Evolutionary conservation across 2,797 vertebrate species (phyloP).

Genomic region (Intellagama lesueurii): DNA sequence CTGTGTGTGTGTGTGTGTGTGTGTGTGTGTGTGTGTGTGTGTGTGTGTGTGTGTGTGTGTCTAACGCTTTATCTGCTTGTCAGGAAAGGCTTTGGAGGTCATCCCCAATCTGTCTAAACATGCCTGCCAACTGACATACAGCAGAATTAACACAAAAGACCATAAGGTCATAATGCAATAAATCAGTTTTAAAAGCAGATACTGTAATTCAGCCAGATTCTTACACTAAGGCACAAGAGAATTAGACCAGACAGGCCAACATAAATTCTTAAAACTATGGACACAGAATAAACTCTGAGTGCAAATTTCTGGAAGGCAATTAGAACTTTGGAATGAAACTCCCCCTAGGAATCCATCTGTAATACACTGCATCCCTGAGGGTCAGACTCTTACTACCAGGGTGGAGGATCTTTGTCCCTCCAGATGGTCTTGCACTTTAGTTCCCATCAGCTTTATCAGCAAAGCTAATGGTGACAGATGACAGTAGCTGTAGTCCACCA

Average conservation of each 20-base stretch:
- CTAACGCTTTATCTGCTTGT: background rate
- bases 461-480: background rate
- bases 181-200: slow-evolving; percentile 44
- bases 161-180: slow-evolving; percentile 53
- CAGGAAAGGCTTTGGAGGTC: slow-evolving; percentile 27
- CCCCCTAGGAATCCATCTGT: background rate
- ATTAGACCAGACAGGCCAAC: slow-evolving; percentile 56
- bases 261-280: slow-evolving; percentile 51
- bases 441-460: background rate
- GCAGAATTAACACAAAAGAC: slow-evolving; percentile 65
- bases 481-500: background rate
- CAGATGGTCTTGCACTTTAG: background rate
- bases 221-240: slow-evolving; percentile 40
- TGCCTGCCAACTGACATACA: slow-evolving; percentile 63
- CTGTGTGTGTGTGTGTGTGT: too few relatives aligned
- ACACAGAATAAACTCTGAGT: background rate
- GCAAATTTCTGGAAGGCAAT: background rate
- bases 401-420: background rate
- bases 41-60: background rate
- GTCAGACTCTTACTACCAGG: background rate
- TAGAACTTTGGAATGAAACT: background rate
- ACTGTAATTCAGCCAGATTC: background rate
- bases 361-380: background rate
- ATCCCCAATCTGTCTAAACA: slow-evolving; percentile 63
- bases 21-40: too few relatives aligned